Percentiles rank a stretch among this genome's conserved stretches.
These are phyloP conservation scores for Oxyruncus cristatus DNA, from an alignment of 2,113 vertebrate species.

Conservation along the genomic window DNA sequence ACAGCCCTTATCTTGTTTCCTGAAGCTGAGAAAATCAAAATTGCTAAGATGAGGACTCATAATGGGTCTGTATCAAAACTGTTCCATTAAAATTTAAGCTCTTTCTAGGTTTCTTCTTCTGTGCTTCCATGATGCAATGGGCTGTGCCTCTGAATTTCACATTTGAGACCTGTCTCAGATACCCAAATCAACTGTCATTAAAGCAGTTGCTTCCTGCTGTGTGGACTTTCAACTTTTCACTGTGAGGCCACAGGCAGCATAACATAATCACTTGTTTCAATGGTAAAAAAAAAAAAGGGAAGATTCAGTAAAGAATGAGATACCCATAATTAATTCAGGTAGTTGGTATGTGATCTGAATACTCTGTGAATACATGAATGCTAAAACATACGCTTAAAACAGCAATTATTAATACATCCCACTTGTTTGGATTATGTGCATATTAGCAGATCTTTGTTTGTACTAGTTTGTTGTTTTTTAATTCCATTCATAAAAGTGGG, in stretches of 20 bases:
- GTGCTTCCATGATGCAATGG: neutral
- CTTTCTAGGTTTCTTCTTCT: neutral
- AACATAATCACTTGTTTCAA: neutral
- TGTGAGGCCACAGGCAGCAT: neutral
- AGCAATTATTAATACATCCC: neutral
- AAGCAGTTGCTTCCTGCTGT: neutral
- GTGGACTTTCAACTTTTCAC: neutral
- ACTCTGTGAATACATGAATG: neutral
- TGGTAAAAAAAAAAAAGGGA: neutral
- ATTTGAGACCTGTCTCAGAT: neutral
- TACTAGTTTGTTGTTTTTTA: neutral
- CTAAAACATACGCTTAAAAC: neutral
- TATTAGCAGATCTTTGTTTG: neutral
- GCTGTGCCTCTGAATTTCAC: neutral
- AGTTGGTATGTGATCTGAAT: neutral
- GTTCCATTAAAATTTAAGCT: neutral
- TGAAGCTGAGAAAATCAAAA: neutral
- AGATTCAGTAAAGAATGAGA: neutral
- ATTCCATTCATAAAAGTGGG: neutral
- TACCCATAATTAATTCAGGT: neutral
- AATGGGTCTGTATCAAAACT: neutral
- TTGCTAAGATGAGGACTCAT: neutral
- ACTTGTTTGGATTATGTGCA: neutral
- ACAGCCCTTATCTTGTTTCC: neutral
- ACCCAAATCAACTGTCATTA: neutral